A percentile compares a stretch with the other conserved stretches of the same genome.
Evolutionary conservation across 23 tunicate genomes (phyloP).

Genomic region (Styela clava): DNA sequence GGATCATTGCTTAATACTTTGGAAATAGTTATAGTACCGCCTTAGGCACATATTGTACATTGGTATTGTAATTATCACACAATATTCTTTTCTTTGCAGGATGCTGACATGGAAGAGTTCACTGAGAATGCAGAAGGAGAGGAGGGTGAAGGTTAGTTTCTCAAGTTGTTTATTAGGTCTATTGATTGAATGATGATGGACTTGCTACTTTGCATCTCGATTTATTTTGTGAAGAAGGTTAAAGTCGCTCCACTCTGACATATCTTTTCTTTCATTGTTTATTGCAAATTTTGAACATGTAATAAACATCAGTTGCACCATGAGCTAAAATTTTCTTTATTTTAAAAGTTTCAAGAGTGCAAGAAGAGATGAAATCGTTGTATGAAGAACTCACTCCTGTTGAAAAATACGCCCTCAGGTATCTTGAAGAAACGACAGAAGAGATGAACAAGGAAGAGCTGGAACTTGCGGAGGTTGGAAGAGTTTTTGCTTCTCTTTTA

Average conservation of each 20-base stretch:
- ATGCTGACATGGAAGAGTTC: constrained; percentile 86
- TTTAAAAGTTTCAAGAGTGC: constrained; percentile 27
- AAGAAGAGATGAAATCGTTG: constrained; percentile 63
- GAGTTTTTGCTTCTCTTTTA: too few species aligned
- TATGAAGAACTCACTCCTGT: constrained; percentile 71
- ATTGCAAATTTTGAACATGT: neutral
- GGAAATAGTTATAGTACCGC: too few species aligned
- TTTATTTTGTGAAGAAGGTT: neutral
- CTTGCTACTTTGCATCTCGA: neutral
- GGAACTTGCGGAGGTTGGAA: constrained; percentile 64
- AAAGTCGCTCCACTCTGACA: constrained; percentile 37
- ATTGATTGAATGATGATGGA: neutral
- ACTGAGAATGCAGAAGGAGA: constrained; percentile 55
- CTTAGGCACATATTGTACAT: too few species aligned
- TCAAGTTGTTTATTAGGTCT: neutral
- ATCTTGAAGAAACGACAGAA: constrained; percentile 56
- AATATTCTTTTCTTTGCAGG: constrained; percentile 47
- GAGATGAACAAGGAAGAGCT: constrained; percentile 56
- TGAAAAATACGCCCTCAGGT: constrained; percentile 71
- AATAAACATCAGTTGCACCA: neutral
- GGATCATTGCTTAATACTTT: too few species aligned
- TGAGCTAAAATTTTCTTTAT: neutral
- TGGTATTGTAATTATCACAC: too few species aligned
- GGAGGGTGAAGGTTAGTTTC: constrained; percentile 11
- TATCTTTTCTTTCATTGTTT: neutral